Base-by-base conservation (phyloP, 2,888 invertebrate genomes). In the Charanyca ferruginea region DNA sequence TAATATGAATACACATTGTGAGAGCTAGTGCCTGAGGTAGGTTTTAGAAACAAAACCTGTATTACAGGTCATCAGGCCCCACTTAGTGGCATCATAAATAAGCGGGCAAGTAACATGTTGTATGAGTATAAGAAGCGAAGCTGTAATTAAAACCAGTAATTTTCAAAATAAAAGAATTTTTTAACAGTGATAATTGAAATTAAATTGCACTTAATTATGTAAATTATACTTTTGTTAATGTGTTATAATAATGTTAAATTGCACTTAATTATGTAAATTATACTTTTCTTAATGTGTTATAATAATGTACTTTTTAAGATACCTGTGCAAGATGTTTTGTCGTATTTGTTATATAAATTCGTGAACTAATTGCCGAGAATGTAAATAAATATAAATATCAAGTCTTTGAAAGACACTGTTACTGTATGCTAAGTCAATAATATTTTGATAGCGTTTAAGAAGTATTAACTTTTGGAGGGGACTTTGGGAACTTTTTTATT, bases 401-500 rank as follows among this genome's bases (percentile, higher is more conserved):
- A 58, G 61, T 64, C 38, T 47, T 5, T 48, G 58, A 1, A n/a
- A 45, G 38, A 3, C 64, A 45, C n/a, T 66, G 55, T 71, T 60
- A 67, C 52, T 66, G 11, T 73, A 58, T 61, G 42, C 54, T 58
- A 68, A 68, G 62, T 71, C 74, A 60, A 67, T 11, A 49, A 73
- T 60, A 77, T 70, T 66, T 77, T 79, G 68, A 77, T 63, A 77
- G 59, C 59, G 57, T 70, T 64, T 79, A 66, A 66, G 64, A 67
- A 64, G 48, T 67, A 62, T 65, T 67, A 73, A 60, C 53, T 79
- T 77, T 74, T 77, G 53, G 63, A 79, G 52, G 79, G n/a, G n/a
- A n/a, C n/a, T n/a, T n/a, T n/a, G n/a, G n/a, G n/a, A n/a, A n/a
- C n/a, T n/a, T n/a, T n/a, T n/a, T 79, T 79, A 68, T 74, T 70